These are phyloP conservation scores for Tiliacea citrago DNA, from an alignment of 2,888 invertebrate genomes.

Conservation along the genomic window DNA sequence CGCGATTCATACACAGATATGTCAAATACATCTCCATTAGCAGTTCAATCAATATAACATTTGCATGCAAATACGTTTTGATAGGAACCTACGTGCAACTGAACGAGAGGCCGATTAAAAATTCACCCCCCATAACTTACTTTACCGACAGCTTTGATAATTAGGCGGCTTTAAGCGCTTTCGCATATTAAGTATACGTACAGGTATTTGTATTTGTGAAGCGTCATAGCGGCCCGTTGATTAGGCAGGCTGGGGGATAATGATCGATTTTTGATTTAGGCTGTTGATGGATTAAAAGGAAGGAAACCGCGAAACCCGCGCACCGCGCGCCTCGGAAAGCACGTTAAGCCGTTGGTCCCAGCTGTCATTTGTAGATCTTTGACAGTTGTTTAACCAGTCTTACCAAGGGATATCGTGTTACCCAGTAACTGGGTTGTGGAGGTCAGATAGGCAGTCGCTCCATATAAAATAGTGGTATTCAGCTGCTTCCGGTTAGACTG, in stretches of 20 bases:
- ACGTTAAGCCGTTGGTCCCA: no score
- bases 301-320: no score
- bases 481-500: no score
- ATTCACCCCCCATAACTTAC: conserved; percentile 75
- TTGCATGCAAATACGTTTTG: conserved; percentile 71
- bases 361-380: no score
- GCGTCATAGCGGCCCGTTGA: conserved; percentile 44
- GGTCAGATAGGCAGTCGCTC: no score
- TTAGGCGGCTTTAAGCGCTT: conserved; percentile 72
- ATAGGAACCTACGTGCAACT: conserved; percentile 66
- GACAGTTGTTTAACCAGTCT: no score
- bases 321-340: no score
- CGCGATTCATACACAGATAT: conserved; percentile 39
- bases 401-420: no score
- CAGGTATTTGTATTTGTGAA: conserved; percentile 40
- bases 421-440: no score
- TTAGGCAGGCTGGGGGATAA: conserved; percentile 37
- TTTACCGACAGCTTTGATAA: conserved; percentile 76
- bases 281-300: conserved; percentile 23
- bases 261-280: conserved; percentile 56
- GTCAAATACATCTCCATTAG: conserved; percentile 63
- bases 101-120: conserved; percentile 74
- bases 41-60: conserved; percentile 69
- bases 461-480: no score
- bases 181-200: conserved; percentile 63